Percentiles rank a stretch among this genome's conserved stretches.
Conservation (phyloP, 2,797 vertebrate genomes). For the Melanotaenia boesemani region DNA sequence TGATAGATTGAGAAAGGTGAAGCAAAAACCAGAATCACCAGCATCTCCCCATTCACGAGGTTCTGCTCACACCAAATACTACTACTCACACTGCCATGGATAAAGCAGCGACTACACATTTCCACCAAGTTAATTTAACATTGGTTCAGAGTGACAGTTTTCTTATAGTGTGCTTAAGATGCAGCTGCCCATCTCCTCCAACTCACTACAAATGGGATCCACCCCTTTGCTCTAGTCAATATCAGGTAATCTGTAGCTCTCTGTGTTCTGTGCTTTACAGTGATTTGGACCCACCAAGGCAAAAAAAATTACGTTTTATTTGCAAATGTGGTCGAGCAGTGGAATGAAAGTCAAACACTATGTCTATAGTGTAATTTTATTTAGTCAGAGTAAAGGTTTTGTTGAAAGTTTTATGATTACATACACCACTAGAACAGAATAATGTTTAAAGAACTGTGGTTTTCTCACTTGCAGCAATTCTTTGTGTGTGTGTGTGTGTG, state of each 20-base stretch:
- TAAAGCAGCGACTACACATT: slow-evolving; percentile 56
- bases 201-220: slow-evolving; percentile 41
- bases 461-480: slow-evolving; percentile 67
- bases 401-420: slow-evolving; percentile 36
- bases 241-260: slow-evolving; percentile 24
- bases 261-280: slow-evolving; percentile 17
- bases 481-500: slow-evolving; percentile 40
- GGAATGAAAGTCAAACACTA: slow-evolving; percentile 22
- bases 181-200: slow-evolving; percentile 27
- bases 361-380: slow-evolving; percentile 49
- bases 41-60: slow-evolving; percentile 25
- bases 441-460: slow-evolving; percentile 40
- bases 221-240: slow-evolving; percentile 26
- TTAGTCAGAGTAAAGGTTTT: slow-evolving; percentile 41
- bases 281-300: neutral
- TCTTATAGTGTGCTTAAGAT: slow-evolving; percentile 37
- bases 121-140: slow-evolving; percentile 59
- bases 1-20: neutral
- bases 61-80: slow-evolving; percentile 27
- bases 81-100: slow-evolving; percentile 10
- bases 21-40: slow-evolving; percentile 20
- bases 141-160: slow-evolving; percentile 54
- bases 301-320: neutral
- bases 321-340: slow-evolving; percentile 44
- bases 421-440: neutral